A percentile compares a stretch with the other conserved stretches of the same genome.
These are phyloP conservation scores for Paedocypris micromegethes DNA, from an alignment of 2,797 vertebrate genomes.

Conservation along the genomic window DNA sequence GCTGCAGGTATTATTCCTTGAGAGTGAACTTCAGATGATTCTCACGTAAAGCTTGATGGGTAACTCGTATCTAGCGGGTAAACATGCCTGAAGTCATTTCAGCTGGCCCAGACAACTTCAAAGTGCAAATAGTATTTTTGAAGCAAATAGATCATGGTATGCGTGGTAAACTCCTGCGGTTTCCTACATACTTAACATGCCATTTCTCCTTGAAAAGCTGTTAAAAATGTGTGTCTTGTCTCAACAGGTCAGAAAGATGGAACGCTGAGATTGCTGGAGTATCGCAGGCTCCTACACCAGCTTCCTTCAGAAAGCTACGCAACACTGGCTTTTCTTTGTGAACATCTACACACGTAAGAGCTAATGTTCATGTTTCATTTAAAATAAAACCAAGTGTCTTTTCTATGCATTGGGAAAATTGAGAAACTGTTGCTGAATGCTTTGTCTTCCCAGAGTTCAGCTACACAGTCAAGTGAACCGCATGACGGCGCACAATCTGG, in stretches of 20 bases:
- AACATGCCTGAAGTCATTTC: neutral
- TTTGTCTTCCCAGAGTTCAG: slow-evolving; percentile 61
- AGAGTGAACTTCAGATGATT: too few species aligned
- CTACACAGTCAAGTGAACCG: slow-evolving; percentile 64
- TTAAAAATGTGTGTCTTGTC: neutral
- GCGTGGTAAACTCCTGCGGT: too few species aligned
- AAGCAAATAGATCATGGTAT: too few species aligned
- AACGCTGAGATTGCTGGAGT: slow-evolving; percentile 51
- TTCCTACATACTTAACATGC: too few species aligned
- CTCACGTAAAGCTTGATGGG: too few species aligned
- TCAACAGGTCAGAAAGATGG: slow-evolving; percentile 57
- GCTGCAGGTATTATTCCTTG: slow-evolving; percentile 56
- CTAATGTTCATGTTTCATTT: too few species aligned
- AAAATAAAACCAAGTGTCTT: neutral
- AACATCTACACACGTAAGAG: slow-evolving; percentile 68
- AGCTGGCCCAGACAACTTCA: neutral
- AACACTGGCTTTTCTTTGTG: slow-evolving; percentile 60
- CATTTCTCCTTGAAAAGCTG: neutral
- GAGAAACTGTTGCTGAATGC: neutral
- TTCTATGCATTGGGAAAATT: neutral
- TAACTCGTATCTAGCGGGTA: too few species aligned
- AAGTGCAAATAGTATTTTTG: too few species aligned
- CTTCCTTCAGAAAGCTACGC: slow-evolving; percentile 58
- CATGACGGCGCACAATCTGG: slow-evolving; percentile 72
- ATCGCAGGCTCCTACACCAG: slow-evolving; percentile 52